Evolutionary conservation across 1,140 invertebrate species (phyloP), one percentile per base, ranked within the genome.

Genomic region (Zaprionus davidi): DNA sequence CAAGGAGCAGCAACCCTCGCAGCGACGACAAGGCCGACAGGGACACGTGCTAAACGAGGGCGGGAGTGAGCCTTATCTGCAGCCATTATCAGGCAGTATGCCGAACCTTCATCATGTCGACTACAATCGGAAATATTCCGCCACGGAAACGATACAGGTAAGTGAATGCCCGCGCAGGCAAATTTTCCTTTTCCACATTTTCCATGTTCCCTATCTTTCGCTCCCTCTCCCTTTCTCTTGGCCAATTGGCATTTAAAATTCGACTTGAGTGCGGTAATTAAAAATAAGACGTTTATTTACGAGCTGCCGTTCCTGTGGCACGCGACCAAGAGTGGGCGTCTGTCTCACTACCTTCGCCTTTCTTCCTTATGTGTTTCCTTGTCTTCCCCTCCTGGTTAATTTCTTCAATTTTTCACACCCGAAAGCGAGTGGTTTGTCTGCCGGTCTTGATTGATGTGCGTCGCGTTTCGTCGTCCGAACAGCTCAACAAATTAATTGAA

Each of bases 131-230:
- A 92, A 92, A 79, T 92, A 92, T 82, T 91, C 91, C 79, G 91
- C 91, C 62, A 92, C 91, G 87, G 91, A 92, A 92, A 92, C 91
- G 73, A 92, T 92, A 82, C 91, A 92, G 91, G 91, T 92, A 82
- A 92, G 90, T 82, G 74, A 62, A 56, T 56, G 49, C 57, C 20
- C 11, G 46, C 20, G 20, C 41, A 44, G 41, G 41, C 41, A 44
- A 44, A 44, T 44, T 44, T 44, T 44, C 41, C 41, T n/a, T n/a
- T 44, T 44, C 41, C 41, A 44, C 41, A 17, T 44, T 44, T 44
- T 44, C 41, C 15, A 44, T n/a, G 15, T 46, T 57, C 5, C 4
- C 53, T 41, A 26, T 31, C 20, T 20, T 38, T 56, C 46, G 7
- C 20, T 13, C 20, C 5, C 46, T 51, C 20, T 22, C n/a, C n/a